Conservation (phyloP, 2,797 vertebrate species). For the Adelosebastes latens region DNA sequence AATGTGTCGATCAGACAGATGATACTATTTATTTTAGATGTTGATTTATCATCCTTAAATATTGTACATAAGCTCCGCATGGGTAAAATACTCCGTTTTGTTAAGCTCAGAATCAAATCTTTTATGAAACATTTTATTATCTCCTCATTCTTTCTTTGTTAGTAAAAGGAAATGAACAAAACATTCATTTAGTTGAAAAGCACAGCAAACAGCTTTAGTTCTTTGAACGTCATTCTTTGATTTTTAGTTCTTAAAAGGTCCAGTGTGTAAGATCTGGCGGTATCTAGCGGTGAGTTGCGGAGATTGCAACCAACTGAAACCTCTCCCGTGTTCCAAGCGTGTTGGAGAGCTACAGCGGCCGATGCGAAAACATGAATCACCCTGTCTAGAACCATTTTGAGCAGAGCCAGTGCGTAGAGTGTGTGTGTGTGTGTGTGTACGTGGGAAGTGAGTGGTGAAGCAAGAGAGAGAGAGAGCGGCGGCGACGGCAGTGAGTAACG, state of each 20-base stretch:
- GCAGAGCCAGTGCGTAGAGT: no score
- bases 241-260: not conserved
- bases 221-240: not conserved
- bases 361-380: no score
- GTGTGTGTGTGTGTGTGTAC: no score
- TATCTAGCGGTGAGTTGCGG: accelerated
- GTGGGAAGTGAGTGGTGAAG: no score
- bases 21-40: not conserved
- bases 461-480: no score
- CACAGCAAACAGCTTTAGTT: not conserved
- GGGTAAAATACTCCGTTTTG: not conserved
- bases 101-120: not conserved
- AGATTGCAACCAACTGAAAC: no score
- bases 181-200: not conserved
- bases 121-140: not conserved
- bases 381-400: no score
- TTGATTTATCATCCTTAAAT: not conserved
- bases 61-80: not conserved
- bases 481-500: no score
- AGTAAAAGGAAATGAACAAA: not conserved
- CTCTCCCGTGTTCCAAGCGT: accelerated
- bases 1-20: not conserved
- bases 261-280: no score
- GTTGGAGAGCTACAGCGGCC: no score
- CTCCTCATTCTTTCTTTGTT: not conserved